A percentile compares a stretch with the other conserved stretches of the same genome.
These are phyloP conservation scores for Alosa sapidissima DNA, from an alignment of 2,797 vertebrate genomes.

Conservation along the genomic window DNA sequence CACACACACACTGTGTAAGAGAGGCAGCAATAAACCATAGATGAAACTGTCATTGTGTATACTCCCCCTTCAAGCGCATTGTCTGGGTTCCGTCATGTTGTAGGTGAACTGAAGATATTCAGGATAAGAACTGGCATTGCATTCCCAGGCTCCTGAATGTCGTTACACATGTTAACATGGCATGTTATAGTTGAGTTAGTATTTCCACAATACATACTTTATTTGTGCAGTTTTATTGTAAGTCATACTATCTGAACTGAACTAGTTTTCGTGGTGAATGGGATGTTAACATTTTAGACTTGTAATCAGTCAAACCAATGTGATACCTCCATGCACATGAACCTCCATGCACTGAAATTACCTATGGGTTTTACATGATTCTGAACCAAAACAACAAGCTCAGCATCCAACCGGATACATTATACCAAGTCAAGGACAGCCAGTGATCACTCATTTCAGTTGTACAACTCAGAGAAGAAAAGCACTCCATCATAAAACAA, in stretches of 20 bases:
- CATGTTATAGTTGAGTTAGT: too few relatives aligned
- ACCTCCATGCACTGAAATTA: background rate
- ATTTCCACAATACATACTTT: too few relatives aligned
- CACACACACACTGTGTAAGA: background rate
- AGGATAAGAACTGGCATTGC: background rate
- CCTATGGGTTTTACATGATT: background rate
- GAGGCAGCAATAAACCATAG: background rate
- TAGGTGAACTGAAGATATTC: background rate
- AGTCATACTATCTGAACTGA: too few relatives aligned
- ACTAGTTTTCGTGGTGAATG: too few relatives aligned
- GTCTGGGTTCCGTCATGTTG: background rate
- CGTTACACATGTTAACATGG: too few relatives aligned
- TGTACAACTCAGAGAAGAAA: background rate
- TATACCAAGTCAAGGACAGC: background rate
- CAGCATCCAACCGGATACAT: background rate
- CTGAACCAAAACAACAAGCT: background rate
- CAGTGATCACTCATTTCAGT: background rate
- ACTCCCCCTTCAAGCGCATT: background rate
- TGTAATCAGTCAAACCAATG: background rate
- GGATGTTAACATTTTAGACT: too few relatives aligned
- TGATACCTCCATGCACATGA: background rate
- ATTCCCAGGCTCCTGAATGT: background rate
- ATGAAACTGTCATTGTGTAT: background rate
- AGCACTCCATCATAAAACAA: slow-evolving; percentile 34
- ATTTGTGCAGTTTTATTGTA: too few relatives aligned